Evolutionary conservation across 2,888 invertebrate genomes (phyloP), one percentile per base, ranked within the genome.

Genomic region (Macaria liturata): DNA sequence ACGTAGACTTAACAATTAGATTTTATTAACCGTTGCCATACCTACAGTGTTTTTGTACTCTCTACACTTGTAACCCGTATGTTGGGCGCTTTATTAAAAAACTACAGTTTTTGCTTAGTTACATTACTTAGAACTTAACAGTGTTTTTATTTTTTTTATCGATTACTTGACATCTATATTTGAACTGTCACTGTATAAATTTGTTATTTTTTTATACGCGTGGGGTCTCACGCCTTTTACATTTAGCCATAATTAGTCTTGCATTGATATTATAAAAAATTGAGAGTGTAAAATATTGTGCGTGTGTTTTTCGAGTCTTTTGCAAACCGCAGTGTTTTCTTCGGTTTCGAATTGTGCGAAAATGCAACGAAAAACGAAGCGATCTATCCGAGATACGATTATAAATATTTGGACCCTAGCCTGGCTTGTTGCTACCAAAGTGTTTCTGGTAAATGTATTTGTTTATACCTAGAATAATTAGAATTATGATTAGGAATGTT

Each of bases 361-460:
- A 51, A 60, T 60, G 59, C 55, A 60, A 56, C 59, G 49, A 60
- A 60, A 60, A 60, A 46, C 59, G 46, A 60, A 60, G 52, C 55
- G 59, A 52, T 60, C 52, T 43, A n/a, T 60, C 0, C 52, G 55
- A 43, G 55, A 60, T 48, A 9, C 59, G 3, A 3, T 60, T 5
- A 55, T 55, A 51, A 84, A 73, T 57, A 73, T 90, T 66, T 91
- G 88, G 88, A 87, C 83, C 67, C 80, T 90, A 61, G 81, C 87
- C n/a, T 88, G 88, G 88, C 69, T 89, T 65, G 71, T 89, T 32
- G 84, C 87, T 7, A 86, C 88, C 32, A 91, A 90, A 80, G 79
- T 87, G 9, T 87, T 86, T 75, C 72, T 88, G 90, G 90, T 90
- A 80, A 85, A 68, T 66, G 57, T 61, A 43, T 51, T 9, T 46